A percentile compares a stretch with the other conserved stretches of the same genome.
Evolutionary conservation across 2,888 invertebrate genomes (phyloP).

Genomic region (Escarpia spicata): DNA sequence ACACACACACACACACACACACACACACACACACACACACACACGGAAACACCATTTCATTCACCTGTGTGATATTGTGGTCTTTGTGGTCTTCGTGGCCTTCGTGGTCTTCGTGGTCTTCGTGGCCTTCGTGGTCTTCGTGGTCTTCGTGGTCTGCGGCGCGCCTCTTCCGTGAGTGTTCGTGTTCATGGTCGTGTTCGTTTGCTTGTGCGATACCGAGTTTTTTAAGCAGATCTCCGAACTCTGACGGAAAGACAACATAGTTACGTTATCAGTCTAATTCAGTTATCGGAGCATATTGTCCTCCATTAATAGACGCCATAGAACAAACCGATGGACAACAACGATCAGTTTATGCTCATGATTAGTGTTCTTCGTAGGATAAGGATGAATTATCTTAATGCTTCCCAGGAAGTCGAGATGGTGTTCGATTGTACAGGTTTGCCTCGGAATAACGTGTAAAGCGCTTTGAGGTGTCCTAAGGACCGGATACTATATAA

Average conservation of each 20-base stretch:
- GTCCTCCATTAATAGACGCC: not conserved
- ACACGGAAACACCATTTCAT: too few species aligned
- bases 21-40: too few species aligned
- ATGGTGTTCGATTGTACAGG: too few species aligned
- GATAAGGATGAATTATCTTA: not conserved
- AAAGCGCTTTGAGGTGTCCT: too few species aligned
- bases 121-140: not conserved
- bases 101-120: not conserved
- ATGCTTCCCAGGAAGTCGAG: too few species aligned
- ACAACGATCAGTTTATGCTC: too few species aligned
- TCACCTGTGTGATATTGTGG: not conserved
- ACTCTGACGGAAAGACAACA: not conserved
- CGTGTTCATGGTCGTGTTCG: not conserved
- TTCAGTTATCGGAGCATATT: not conserved
- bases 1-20: too few species aligned
- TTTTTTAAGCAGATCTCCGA: not conserved
- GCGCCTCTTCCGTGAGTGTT: not conserved
- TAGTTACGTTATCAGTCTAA: not conserved
- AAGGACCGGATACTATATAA: too few species aligned
- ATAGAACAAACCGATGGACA: not conserved
- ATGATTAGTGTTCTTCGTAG: not conserved
- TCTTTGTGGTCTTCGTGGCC: too few species aligned
- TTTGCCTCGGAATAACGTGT: too few species aligned
- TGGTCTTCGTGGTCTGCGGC: not conserved
- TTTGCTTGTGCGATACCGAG: not conserved